These are phyloP conservation scores for Monodelphis domestica DNA, from an alignment of 2,797 vertebrate genomes.

Conservation along the genomic window DNA sequence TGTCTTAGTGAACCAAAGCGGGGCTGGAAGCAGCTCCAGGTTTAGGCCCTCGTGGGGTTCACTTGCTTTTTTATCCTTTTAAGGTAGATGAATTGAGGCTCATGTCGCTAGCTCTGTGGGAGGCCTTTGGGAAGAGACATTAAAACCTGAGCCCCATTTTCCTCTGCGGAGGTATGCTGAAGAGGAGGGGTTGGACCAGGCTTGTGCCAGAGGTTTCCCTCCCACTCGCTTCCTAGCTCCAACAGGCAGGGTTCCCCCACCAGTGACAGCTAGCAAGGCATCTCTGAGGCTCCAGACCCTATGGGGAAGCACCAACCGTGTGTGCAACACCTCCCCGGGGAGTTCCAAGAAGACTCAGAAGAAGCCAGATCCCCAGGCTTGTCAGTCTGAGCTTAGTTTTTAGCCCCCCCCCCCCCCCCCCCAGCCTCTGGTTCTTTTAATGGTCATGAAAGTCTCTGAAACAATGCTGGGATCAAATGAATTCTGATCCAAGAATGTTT, in stretches of 20 bases:
- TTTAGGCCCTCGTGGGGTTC: conserved; percentile 17
- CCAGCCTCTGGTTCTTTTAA: not conserved
- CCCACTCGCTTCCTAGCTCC: not conserved
- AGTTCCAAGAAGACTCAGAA: not conserved
- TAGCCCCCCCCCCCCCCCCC: not conserved
- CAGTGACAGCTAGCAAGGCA: not conserved
- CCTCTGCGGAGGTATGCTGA: conserved; percentile 20
- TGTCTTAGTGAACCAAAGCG: conserved; percentile 25
- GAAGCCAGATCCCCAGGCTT: not conserved
- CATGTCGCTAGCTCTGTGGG: conserved; percentile 15
- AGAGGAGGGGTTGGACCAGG: not conserved
- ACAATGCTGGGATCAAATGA: not conserved
- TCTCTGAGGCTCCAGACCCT: not conserved
- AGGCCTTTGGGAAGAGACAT: conserved; percentile 16
- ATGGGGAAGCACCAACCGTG: not conserved
- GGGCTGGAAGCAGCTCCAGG: conserved; percentile 12
- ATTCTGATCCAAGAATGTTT: not conserved
- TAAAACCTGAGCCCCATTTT: not conserved
- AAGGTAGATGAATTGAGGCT: conserved; percentile 48
- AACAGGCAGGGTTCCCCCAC: too few species aligned
- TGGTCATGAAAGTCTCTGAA: not conserved
- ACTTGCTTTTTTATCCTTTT: conserved; percentile 29
- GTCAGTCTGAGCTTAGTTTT: not conserved
- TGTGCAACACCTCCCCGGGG: not conserved
- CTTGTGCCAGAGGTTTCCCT: not conserved